A percentile compares a stretch with the other conserved stretches of the same genome.
Evolutionary conservation across 2,113 vertebrate genomes (phyloP).

Genomic region (Semicossyphus pulcher): DNA sequence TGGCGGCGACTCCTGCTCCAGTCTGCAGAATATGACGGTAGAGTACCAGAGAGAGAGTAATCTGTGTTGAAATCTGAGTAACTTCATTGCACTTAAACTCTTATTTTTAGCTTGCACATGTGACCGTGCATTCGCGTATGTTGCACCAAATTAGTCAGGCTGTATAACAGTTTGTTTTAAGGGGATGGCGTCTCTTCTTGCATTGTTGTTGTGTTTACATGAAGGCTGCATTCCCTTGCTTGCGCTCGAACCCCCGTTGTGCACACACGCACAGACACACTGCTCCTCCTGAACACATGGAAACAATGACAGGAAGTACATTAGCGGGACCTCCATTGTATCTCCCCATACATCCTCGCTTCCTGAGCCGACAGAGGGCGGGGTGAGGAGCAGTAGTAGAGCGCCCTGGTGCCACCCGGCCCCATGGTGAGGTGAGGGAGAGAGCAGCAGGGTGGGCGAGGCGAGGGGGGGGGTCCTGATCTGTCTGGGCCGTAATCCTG

Average conservation of each 20-base stretch:
- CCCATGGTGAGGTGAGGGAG: background rate
- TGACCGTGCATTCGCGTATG: background rate
- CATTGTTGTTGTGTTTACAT: conserved; percentile 43
- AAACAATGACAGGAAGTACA: conserved; percentile 81
- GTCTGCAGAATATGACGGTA: conserved; percentile 53
- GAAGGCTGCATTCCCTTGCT: conserved; percentile 13
- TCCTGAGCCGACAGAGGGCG: conserved; percentile 55
- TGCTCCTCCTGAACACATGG: conserved; percentile 36
- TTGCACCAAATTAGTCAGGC: background rate
- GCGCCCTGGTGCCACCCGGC: conserved; percentile 19
- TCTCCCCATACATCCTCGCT: conserved; percentile 68
- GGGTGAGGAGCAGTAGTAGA: conserved; percentile 5
- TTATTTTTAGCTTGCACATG: background rate
- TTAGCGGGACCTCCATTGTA: conserved; percentile 70
- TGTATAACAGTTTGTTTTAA: background rate
- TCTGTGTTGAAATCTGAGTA: background rate
- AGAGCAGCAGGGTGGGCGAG: no score
- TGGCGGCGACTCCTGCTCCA: conserved; percentile 25
- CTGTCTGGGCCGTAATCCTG: conserved; percentile 74
- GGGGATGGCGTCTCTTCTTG: background rate
- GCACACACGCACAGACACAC: conserved; percentile 26
- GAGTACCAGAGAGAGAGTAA: conserved; percentile 1
- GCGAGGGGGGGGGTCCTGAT: background rate
- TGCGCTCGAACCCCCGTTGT: background rate
- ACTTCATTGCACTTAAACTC: background rate